Conservation (phyloP, 2,888 invertebrate genomes). For the Chrysolina oricalcia region DNA sequence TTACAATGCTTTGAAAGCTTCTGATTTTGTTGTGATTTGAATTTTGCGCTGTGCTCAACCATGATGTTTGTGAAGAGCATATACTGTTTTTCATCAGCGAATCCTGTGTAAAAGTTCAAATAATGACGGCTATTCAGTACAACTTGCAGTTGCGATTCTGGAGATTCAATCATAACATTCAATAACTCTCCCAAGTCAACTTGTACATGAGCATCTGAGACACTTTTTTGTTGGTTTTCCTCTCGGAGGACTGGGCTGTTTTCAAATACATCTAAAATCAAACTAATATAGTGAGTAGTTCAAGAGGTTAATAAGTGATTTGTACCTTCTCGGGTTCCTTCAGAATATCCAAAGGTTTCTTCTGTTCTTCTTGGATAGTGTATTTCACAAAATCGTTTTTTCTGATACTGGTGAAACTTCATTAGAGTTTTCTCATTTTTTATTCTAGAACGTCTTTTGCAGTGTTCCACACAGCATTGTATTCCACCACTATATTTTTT, state of each 20-base stretch:
- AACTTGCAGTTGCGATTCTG: slow-evolving; percentile 7
- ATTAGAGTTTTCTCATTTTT: too few relatives aligned
- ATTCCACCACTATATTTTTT: too few relatives aligned
- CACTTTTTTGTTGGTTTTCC: background rate
- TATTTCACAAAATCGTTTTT: too few relatives aligned
- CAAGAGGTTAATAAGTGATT: background rate
- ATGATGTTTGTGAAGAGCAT: slow-evolving; percentile 5
- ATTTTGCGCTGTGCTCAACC: slow-evolving; percentile 8
- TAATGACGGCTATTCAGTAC: slow-evolving; percentile 12
- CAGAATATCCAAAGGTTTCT: too few relatives aligned
- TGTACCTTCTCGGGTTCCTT: background rate
- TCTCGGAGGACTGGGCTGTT: slow-evolving; percentile 3
- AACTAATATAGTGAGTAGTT: background rate
- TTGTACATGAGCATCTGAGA: slow-evolving; percentile 5
- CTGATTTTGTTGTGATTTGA: slow-evolving; percentile 11
- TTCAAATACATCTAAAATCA: background rate
- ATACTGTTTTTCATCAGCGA: slow-evolving; percentile 2
- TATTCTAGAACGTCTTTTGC: too few relatives aligned
- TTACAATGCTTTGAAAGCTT: slow-evolving; percentile 9
- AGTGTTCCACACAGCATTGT: too few relatives aligned
- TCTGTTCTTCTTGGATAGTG: too few relatives aligned
- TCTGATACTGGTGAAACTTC: too few relatives aligned
- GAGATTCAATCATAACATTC: background rate
- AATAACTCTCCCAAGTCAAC: slow-evolving; percentile 6
- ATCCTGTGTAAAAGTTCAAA: slow-evolving; percentile 4